These are phyloP conservation scores for Pyrgilauda ruficollis DNA, from an alignment of 2,113 vertebrate genomes.

Conservation along the genomic window DNA sequence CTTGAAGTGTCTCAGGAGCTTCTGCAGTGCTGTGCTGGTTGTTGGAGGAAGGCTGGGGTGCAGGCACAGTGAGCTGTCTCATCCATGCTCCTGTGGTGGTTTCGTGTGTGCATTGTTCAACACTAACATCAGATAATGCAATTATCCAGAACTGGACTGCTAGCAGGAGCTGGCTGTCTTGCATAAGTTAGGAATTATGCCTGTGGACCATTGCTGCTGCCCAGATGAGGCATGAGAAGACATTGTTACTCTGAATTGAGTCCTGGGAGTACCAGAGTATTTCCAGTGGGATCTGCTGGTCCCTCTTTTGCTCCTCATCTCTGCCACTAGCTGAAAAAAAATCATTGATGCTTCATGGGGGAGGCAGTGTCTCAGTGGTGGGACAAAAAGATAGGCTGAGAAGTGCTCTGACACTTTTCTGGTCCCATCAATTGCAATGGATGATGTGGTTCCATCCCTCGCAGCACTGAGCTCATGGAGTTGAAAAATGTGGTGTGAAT, in stretches of 20 bases:
- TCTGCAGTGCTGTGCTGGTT: not conserved
- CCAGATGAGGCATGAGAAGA: not conserved
- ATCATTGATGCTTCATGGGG: not conserved
- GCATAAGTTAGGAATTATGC: not conserved
- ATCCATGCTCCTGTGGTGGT: rapidly evolving
- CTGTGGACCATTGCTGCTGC: not conserved
- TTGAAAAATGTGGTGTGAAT: not conserved
- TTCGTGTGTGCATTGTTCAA: not conserved
- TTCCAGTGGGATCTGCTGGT: not conserved
- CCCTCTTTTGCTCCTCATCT: not conserved
- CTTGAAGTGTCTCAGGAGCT: not conserved
- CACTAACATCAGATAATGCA: not conserved
- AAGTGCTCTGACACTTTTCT: not conserved
- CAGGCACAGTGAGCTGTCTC: not conserved
- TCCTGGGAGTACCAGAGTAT: not conserved
- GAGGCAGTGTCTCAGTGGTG: not conserved
- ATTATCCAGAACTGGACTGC: not conserved
- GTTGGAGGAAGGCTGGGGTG: not conserved
- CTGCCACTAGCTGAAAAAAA: not conserved
- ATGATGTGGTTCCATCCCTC: not conserved
- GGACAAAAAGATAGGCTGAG: not conserved
- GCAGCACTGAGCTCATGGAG: not conserved
- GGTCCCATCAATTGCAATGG: not conserved
- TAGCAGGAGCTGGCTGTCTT: not conserved
- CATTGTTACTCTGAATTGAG: rapidly evolving